Base-by-base conservation (phyloP, 2,113 vertebrate genomes). In the Haemorhous mexicanus region DNA sequence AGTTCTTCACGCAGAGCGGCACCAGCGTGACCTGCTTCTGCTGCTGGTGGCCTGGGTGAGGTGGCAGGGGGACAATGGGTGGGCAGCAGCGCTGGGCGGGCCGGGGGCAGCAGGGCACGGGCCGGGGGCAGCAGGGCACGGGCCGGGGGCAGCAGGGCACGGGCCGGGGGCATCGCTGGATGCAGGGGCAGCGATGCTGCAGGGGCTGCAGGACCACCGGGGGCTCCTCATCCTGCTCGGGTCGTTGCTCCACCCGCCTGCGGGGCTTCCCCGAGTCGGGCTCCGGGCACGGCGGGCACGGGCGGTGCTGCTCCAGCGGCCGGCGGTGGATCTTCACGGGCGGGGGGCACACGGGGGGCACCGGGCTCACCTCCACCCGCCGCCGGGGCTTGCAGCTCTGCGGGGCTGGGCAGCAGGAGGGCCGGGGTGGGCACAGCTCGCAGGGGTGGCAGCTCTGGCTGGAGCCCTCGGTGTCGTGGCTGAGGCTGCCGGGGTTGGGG, bases 351-450 rank as follows among this genome's bases (percentile, higher is more conserved):
- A 6, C 0, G 4, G 94, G 93, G 39, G 90, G 90, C 26, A 46
- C 16, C 3, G 64, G 94, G 89, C 24, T 85, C 86, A 96, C 89
- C 83, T 95, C 96, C 79, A 95, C 94, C 16, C 96, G 56, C 33
- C 95, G 61, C 9, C 86, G 70, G 18, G 95, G 94, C 10, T 93
- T 94, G 44, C 84, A 84, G 84, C 73, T 91, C 52, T 33, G 94
- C 37, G 69, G 95, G 8, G 92, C 7, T 0, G 87, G 68, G 76
- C 39, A 73, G 82, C 47, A 68, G 77, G 8, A 5, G 18, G 0
- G n/a, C 1, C 7, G n/a, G 2, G 56, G 46, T 2, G 70, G 79
- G 41, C 91, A 66, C 0, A 52, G 83, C 28, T 85, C 28, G 23
- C 13, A 0, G 12, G 74, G 32, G 6, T 67, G 90, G 81, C 95